A percentile compares a stretch with the other conserved stretches of the same genome.
Conservation (phyloP, 2,113 vertebrate genomes). For the Arvicanthis niloticus region DNA sequence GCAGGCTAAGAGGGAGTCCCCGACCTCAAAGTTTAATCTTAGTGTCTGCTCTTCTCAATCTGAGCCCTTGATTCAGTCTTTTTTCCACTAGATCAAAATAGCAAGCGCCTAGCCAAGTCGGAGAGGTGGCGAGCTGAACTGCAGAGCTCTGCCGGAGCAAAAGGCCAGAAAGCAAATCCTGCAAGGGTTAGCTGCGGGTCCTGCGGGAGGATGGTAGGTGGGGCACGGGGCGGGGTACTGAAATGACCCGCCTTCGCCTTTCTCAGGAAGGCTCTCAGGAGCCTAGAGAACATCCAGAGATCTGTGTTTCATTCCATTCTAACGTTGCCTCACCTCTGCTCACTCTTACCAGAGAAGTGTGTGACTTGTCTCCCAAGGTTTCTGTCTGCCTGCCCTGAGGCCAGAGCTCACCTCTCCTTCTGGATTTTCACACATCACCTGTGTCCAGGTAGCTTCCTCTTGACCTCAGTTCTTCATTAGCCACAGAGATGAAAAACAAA, state of each 20-base stretch:
- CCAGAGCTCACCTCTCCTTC: fast-evolving
- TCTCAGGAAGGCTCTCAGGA: neutral
- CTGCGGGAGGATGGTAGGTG: too few species aligned
- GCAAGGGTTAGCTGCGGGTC: neutral
- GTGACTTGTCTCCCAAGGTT: neutral
- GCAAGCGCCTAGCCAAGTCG: neutral
- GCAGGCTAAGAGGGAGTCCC: neutral
- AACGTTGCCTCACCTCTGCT: neutral
- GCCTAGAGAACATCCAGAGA: neutral
- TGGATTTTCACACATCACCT: neutral
- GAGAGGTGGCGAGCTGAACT: fast-evolving
- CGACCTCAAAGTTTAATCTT: neutral
- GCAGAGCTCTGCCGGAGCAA: neutral
- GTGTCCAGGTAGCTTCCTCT: neutral
- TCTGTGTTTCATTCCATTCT: neutral
- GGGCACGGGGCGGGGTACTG: neutral
- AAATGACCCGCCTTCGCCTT: neutral
- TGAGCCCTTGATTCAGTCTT: neutral
- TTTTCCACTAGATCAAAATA: neutral
- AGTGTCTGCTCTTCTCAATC: neutral
- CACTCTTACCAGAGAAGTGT: neutral
- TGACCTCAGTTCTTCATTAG: neutral
- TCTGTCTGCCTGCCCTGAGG: neutral
- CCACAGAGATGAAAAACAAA: neutral
- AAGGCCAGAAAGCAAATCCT: neutral